Evolutionary conservation across 2,888 invertebrate species (phyloP).

Genomic region (Ptilodon capucinus): DNA sequence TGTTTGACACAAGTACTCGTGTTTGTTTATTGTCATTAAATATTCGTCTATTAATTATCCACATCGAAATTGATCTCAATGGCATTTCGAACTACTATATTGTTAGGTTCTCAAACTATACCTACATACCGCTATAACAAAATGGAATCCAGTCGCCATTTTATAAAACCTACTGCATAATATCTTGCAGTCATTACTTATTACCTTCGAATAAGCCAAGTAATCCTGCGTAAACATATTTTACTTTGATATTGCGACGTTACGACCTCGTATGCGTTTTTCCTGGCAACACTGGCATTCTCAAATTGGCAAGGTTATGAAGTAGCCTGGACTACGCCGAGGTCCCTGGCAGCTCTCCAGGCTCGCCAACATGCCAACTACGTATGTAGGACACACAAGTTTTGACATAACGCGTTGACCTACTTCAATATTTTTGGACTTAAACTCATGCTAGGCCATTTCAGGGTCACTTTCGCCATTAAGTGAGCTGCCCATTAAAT

Average conservation of each 20-base stretch:
- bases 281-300: slow-evolving; percentile 31
- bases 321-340: slow-evolving; percentile 38
- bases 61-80: too few species aligned
- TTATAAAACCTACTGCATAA: not conserved
- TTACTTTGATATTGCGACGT: slow-evolving; percentile 15
- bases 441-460: slow-evolving; percentile 14
- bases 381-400: slow-evolving; percentile 62
- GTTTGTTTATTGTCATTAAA: too few species aligned
- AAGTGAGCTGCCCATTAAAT: slow-evolving; percentile 4
- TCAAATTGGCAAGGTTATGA: slow-evolving; percentile 49
- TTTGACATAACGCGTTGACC: slow-evolving; percentile 54
- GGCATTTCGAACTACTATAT: too few species aligned
- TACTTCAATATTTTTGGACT: slow-evolving; percentile 42
- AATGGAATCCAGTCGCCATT: not conserved
- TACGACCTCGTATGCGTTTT: slow-evolving; percentile 18
- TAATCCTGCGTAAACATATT: not conserved
- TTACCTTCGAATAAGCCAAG: not conserved
- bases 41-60: too few species aligned
- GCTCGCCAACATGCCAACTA: slow-evolving; percentile 45
- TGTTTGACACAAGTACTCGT: too few species aligned
- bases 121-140: not conserved
- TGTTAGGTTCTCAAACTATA: not conserved
- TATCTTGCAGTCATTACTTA: not conserved
- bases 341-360: slow-evolving; percentile 66
- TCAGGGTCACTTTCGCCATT: slow-evolving; percentile 10